These are phyloP conservation scores for Puffinus mauretanicus DNA, from an alignment of 2,113 vertebrate genomes.

Conservation along the genomic window DNA sequence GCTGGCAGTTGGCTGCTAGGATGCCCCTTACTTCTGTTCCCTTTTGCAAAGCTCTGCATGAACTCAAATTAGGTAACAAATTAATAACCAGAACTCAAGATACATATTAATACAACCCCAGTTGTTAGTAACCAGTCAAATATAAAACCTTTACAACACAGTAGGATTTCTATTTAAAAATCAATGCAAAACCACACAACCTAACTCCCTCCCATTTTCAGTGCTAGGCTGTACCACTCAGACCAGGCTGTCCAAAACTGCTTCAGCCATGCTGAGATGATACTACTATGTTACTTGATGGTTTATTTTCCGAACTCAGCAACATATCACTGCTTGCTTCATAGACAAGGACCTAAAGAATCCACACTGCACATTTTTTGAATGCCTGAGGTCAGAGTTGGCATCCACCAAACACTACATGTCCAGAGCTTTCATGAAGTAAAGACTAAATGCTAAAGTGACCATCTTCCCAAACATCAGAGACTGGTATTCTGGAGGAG, in stretches of 20 bases:
- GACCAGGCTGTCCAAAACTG: not conserved
- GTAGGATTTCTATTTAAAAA: not conserved
- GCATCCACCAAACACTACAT: not conserved
- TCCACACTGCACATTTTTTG: accelerated
- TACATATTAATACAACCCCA: not conserved
- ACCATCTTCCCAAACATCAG: not conserved
- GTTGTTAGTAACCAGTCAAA: not conserved
- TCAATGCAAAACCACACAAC: accelerated
- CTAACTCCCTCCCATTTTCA: not conserved
- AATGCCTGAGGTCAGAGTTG: not conserved
- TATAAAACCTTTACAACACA: not conserved
- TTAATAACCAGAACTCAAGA: not conserved
- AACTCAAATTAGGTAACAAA: not conserved
- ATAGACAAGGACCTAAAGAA: not conserved
- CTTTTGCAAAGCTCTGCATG: not conserved
- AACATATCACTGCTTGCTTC: not conserved
- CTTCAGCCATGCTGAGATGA: not conserved
- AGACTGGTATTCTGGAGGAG: not conserved
- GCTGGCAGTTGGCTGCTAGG: not conserved
- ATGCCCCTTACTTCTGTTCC: not conserved
- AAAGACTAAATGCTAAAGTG: not conserved
- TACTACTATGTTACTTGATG: not conserved
- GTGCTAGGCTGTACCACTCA: not conserved
- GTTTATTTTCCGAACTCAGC: not conserved
- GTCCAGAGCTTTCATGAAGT: not conserved